Evolutionary conservation across 2,888 invertebrate genomes (phyloP).

Genomic region (Heliconius erato): DNA sequence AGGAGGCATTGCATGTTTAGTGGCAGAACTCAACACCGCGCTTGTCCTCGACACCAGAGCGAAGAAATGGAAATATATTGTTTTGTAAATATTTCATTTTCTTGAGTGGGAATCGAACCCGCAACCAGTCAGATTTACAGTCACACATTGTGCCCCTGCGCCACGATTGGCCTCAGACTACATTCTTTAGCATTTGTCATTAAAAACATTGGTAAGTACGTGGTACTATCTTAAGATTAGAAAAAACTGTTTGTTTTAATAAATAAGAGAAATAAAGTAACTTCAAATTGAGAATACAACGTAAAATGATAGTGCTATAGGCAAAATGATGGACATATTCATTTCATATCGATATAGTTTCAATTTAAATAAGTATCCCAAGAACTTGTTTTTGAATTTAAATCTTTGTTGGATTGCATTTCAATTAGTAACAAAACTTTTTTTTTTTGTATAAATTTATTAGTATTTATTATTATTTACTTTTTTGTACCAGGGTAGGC

Average conservation of each 20-base stretch:
- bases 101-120: no score
- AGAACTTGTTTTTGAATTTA: neutral
- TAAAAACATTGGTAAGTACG: neutral
- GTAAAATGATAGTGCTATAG: neutral
- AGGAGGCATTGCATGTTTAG: no score
- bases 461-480: no score
- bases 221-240: neutral
- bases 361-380: neutral
- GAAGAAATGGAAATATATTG: no score
- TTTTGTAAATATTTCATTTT: no score
- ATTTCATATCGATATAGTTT: neutral
- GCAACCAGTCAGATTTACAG: no score
- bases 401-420: neutral
- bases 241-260: constrained; percentile 29
- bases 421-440: neutral
- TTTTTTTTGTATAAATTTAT: neutral
- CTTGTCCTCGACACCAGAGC: no score
- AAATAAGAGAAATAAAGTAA: neutral
- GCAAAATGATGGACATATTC: neutral
- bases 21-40: no score
- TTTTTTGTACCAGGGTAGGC: no score
- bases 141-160: no score
- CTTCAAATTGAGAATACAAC: neutral
- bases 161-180: no score
- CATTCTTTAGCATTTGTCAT: neutral